A percentile compares a stretch with the other conserved stretches of the same genome.
Evolutionary conservation across 2,888 invertebrate species (phyloP).

Genomic region (Trissolcus brochymenae): DNA sequence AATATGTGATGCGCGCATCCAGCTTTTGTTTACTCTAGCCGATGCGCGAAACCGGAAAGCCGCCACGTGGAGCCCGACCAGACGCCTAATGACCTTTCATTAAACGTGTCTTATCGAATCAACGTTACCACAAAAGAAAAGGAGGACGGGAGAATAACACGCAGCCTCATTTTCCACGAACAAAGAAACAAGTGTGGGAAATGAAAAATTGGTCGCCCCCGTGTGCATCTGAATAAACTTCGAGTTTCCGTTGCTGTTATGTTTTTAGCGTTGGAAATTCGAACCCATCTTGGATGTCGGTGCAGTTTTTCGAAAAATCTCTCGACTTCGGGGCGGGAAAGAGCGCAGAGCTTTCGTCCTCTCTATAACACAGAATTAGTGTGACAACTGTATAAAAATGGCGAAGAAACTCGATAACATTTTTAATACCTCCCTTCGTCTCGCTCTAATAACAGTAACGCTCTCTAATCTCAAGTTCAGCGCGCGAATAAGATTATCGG

Average conservation of each 20-base stretch:
- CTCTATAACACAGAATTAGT: slow-evolving; percentile 2
- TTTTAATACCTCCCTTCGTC: slow-evolving; percentile 43
- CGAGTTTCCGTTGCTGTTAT: no score
- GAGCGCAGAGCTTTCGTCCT: not conserved
- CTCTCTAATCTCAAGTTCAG: slow-evolving; percentile 49
- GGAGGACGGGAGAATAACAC: not conserved
- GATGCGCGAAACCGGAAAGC: slow-evolving; percentile 33
- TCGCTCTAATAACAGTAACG: slow-evolving; percentile 41
- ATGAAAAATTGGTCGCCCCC: not conserved
- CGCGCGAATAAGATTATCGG: slow-evolving; percentile 51
- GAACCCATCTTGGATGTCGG: not conserved
- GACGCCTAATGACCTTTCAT: slow-evolving; percentile 70
- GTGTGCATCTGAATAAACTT: slow-evolving; percentile 27
- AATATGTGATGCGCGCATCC: slow-evolving; percentile 37
- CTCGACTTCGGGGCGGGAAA: not conserved
- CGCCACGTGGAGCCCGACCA: slow-evolving; percentile 52
- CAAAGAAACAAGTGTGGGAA: slow-evolving; percentile 10
- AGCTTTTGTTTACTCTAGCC: slow-evolving; percentile 59
- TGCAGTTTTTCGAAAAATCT: not conserved
- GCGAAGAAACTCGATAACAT: slow-evolving; percentile 35
- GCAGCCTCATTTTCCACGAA: not conserved
- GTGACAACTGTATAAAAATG: slow-evolving; percentile 10
- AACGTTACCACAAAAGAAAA: slow-evolving; percentile 56
- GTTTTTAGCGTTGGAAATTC: not conserved
- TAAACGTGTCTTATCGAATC: slow-evolving; percentile 73